Percentiles rank a stretch among this genome's conserved stretches.
Conservation (phyloP, 2,113 vertebrate species). For the Pygoscelis adeliae region DNA sequence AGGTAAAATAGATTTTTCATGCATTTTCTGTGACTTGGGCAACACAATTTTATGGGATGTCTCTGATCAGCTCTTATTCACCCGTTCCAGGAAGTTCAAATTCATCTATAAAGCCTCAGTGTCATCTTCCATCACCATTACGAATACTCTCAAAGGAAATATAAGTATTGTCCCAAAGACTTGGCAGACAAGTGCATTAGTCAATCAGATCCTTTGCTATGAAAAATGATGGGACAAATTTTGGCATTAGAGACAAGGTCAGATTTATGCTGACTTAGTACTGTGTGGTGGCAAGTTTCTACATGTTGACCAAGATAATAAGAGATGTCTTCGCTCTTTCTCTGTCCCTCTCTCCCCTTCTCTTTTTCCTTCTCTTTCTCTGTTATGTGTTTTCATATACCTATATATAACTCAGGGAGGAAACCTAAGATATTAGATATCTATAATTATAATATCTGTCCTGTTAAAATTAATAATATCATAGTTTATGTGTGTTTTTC, state of each 20-base stretch:
- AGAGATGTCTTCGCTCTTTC: background rate
- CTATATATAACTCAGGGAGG: background rate
- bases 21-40: background rate
- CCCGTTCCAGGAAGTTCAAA: slow-evolving; percentile 30
- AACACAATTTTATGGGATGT: background rate
- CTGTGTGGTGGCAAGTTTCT: background rate
- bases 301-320: background rate
- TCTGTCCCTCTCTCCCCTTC: background rate
- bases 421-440: background rate
- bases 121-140: slow-evolving; percentile 40
- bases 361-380: background rate
- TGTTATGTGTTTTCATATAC: background rate
- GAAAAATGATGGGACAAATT: background rate
- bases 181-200: background rate
- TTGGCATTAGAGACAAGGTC: background rate
- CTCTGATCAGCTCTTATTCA: background rate
- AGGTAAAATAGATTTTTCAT: background rate
- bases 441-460: background rate
- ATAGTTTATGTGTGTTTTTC: background rate
- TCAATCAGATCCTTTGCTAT: background rate
- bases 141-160: background rate
- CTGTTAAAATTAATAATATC: background rate
- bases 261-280: background rate
- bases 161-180: background rate
- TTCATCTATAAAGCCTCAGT: background rate